phyloP scores from a whole-genome alignment of 2,113 vertebrate species.

The Myrmophylax atrothorax region DNA sequence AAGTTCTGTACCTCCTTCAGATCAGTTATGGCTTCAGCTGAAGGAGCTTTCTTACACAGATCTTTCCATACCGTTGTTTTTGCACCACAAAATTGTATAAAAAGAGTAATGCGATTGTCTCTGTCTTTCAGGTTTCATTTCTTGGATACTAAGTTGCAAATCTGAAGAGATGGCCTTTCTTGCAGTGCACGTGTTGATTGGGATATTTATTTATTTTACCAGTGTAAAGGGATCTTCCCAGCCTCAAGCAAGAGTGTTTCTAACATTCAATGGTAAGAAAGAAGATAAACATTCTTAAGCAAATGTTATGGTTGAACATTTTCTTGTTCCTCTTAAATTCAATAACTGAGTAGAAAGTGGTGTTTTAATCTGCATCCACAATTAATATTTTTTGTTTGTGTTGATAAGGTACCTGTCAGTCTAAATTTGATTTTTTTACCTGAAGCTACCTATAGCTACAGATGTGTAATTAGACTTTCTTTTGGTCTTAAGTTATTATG shows the following conservation, averaged over 20 bases:
- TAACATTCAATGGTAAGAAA: constrained; percentile 82
- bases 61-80: neutral
- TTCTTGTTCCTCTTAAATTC: neutral
- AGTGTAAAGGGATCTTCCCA: constrained; percentile 75
- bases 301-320: constrained; percentile 49
- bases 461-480: neutral
- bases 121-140: constrained; percentile 63
- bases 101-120: constrained; percentile 23
- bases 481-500: neutral
- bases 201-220: constrained; percentile 72
- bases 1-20: constrained; percentile 28
- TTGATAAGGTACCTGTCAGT: neutral
- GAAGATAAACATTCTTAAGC: constrained; percentile 50
- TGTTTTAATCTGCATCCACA: neutral
- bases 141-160: constrained; percentile 66
- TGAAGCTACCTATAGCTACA: neutral
- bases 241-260: constrained; percentile 80
- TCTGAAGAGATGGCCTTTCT: constrained; percentile 75
- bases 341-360: neutral
- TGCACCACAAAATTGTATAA: neutral
- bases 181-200: constrained; percentile 60
- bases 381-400: neutral
- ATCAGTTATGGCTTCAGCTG: neutral
- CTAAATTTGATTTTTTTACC: neutral
- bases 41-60: neutral